Base-by-base conservation (phyloP, 2,888 invertebrate genomes). In the Eupithecia tripunctaria region DNA sequence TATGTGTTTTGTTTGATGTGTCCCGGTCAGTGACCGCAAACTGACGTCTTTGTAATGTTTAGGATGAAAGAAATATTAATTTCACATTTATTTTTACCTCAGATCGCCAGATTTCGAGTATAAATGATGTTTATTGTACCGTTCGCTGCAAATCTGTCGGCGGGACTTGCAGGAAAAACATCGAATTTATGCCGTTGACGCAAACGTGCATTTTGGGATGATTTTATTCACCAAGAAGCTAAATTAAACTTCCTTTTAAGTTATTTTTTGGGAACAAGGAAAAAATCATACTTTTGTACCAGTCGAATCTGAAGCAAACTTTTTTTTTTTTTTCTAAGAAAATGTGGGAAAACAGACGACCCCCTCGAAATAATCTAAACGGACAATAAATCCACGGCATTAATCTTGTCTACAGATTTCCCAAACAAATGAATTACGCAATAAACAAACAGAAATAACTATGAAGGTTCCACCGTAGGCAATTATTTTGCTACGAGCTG, bases 21-120 rank as follows among this genome's bases (percentile, higher is more conserved):
- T 63, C 60, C 66, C 73, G 79, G 76, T 78, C 79, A 72, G 32
- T 75, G 77, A 72, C 78, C 78, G 74, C n/a, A 67, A 78, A 68
- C 68, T 67, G 10, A 32, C 62, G 32, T 78, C 65, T 60, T 67
- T 74, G 69, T 74, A 60, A 74, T 71, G 27, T 29, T 67, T 72
- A 72, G 62, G 63, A 73, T 70, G 75, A 79, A 76, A 72, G 70
- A 76, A 71, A 67, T 41, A 73, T 69, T 68, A 29, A 14, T 51
- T 70, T 51, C 41, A 63, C 68, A 72, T 76, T 64, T 72, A 71
- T 74, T 75, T 72, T 72, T 25, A n/a, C 62, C 27, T 32, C 43
- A 62, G 38, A 70, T 59, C 70, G 71, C 63, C 71, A 74, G 72
- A 68, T 65, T 62, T 73, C 25, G 27, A 27, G 38, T 59, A 47